Evolutionary conservation across 2,888 invertebrate species (phyloP).

Genomic region (Ashinkailepas kermadecensis): DNA sequence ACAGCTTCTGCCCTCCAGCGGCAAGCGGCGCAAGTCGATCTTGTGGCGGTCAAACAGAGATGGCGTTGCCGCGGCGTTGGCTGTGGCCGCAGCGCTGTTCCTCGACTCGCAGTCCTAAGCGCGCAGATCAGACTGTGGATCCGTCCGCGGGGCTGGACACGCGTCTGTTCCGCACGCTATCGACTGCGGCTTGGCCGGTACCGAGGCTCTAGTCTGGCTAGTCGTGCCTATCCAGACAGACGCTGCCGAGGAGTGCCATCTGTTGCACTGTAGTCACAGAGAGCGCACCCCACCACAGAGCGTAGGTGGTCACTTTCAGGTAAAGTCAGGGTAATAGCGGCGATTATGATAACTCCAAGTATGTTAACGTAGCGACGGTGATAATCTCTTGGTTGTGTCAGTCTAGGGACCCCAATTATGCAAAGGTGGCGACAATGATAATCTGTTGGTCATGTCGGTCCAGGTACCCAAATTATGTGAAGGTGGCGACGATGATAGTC

Average conservation of each 20-base stretch:
- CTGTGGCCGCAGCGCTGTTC: background rate
- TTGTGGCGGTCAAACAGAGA: background rate
- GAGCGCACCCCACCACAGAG: too few relatives aligned
- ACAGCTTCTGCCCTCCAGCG: slow-evolving; percentile 25
- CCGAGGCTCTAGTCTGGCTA: slow-evolving; percentile 35
- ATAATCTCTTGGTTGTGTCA: too few relatives aligned
- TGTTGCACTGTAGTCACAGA: background rate
- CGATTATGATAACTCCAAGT: too few relatives aligned
- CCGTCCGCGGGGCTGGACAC: background rate
- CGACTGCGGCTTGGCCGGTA: slow-evolving; percentile 23
- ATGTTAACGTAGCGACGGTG: too few relatives aligned
- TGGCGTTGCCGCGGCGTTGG: background rate
- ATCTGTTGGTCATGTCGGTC: too few relatives aligned
- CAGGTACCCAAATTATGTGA: too few relatives aligned
- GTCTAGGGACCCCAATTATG: too few relatives aligned
- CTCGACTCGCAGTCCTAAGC: too few relatives aligned
- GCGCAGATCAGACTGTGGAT: background rate
- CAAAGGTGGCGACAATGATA: too few relatives aligned
- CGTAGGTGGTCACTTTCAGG: too few relatives aligned
- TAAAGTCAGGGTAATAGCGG: too few relatives aligned
- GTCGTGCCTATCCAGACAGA: slow-evolving; percentile 23
- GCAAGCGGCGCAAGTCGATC: background rate
- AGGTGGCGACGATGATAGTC: too few relatives aligned
- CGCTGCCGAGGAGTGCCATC: slow-evolving; percentile 43
- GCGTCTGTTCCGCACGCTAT: background rate